Evolutionary conservation across 2,113 vertebrate genomes (phyloP), one percentile per base, ranked within the genome.

Genomic region (Carassius auratus): DNA sequence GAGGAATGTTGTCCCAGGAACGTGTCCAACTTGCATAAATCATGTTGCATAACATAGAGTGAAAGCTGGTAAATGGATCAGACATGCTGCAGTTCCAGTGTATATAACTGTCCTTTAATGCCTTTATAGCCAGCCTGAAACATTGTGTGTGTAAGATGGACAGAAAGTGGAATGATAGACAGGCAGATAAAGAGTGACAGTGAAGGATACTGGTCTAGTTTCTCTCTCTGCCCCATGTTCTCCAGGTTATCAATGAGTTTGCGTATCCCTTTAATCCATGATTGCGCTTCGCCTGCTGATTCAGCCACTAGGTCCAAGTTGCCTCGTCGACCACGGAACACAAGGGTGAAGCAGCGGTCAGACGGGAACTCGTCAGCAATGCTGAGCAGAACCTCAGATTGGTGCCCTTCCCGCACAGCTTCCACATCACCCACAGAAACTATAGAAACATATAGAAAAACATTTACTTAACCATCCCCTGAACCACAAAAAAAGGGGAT

Each of bases 271-370:
- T 87, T 93, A 86, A 97, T 92, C 98, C 98, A 99, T 83, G 92
- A 93, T 90, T 96, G 95, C 0, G 98, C 97, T 87, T 99, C 97
- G 59, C 97, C 94, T 0, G 92, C 90, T 0, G 96, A 97, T 86
- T 94, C 92, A 0, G 98, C 97, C 75, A 98, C 95, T 79, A 99
- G 93, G 92, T 99, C 97, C 91, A 98, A 93, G 93, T 99, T 99
- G 33, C 94, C 92, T 0, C 96, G 94, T 8, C 97, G 97, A 3
- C 98, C 97, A 0, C 97, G 95, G 91, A 99, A 99, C 77, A 99
- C 97, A 36, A 99, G 85, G 1, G 97, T 99, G 93, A 99, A 98
- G 91, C 98, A 98, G 79, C 96, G 94, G 17, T 96, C 94, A 0
- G 97, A 84, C 0, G 96, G 95, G 26, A 98, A 96, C 87, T 99